Base-by-base conservation (phyloP, 2,113 vertebrate species). In the Diadophis punctatus region DNA sequence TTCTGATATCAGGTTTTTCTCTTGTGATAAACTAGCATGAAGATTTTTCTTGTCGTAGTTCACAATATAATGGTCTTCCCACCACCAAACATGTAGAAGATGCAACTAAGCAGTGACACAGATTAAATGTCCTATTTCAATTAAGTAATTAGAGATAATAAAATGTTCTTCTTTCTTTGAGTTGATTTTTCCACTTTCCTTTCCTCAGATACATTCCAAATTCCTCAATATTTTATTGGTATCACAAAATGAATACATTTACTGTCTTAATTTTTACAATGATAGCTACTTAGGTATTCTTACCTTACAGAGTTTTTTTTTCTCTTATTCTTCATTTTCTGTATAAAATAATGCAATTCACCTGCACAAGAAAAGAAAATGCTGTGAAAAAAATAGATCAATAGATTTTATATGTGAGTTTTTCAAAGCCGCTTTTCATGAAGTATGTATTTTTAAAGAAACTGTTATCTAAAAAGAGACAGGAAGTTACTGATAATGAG, bases 401-500 rank as follows among this genome's bases (percentile, higher is more conserved):
- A 49, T 12, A 89, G 27, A 27, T 49, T 84, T 25, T 92, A 20
- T 25, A n/a, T 49, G 60, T 27, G n/a, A 2, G 12, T 5, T 55
- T 89, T 84, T 80, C 14, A 60, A 91, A 55, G 51, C 92, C 56
- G 94, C 60, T 92, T 95, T 95, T 96, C 91, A 90, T 91, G 91
- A 95, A 95, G 89, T 43, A 94, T 55, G 89, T 55, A 39, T 94
- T 94, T 88, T 93, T 18, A 94, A 95, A 93, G 95, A 84, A 94
- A 51, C 74, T 86, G 84, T 48, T 94, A 91, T 92, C 94, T 96
- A 96, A 96, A 97, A 60, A 96, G 93, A 96, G 94, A 23, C 86
- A 90, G 1, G 87, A 96, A 95, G 95, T 93, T 94, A 94, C 94
- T 95, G 96, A 95, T 96, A 97, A 88, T 60, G 96, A 84, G 92